Evolutionary conservation across 2,797 vertebrate species (phyloP), one percentile per base, ranked within the genome.

Genomic region (Eupleurogrammus muticus): DNA sequence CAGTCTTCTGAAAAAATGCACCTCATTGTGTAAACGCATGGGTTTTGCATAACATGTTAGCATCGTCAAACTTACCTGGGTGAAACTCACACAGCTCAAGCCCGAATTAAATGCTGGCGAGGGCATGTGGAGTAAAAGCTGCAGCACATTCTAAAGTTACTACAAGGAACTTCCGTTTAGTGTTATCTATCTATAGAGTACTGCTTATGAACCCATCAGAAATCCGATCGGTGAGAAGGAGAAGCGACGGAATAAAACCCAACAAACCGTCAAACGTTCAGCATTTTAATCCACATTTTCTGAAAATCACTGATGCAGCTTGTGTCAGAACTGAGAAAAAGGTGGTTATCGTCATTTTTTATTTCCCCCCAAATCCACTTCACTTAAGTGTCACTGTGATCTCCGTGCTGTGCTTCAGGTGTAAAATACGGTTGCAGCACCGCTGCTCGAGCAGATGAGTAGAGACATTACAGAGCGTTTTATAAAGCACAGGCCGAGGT

Each of bases 1-100:
- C 80, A 74, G 67, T 46, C 52, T 2, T 48, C 75, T 74, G 72
- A 82, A 66, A 24, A 67, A 16, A 24, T 40, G 36, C 6, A 7
- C 48, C 60, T 66, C 20, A 35, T 24, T 66, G 68, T 64, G 58
- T 28, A 54, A 52, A 52, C 34, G 47, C 38, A 20, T 5, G 9
- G 2, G 13, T 21, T 34, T 54, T 63, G 42, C 28, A 28, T 51
- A 1, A 38, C 44, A 20, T 12, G 12, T 40, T 4, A 6, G 46
- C 42, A 9, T 35, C 5, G 0, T 59, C 17, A 9, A 13, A 49
- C 34, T 36, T 35, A 21, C 17, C 14, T 12, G 12, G 24, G 28
- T 3, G 7, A 17, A 54, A 2, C 19, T 24, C 3, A 44, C 21
- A 55, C 3, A 2, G 1, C 19, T n/a, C n/a, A 8, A 14, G 5